Percentiles rank a stretch among this genome's conserved stretches.
Evolutionary conservation across 2,888 invertebrate genomes (phyloP).

Genomic region (Dendrolimus houi): DNA sequence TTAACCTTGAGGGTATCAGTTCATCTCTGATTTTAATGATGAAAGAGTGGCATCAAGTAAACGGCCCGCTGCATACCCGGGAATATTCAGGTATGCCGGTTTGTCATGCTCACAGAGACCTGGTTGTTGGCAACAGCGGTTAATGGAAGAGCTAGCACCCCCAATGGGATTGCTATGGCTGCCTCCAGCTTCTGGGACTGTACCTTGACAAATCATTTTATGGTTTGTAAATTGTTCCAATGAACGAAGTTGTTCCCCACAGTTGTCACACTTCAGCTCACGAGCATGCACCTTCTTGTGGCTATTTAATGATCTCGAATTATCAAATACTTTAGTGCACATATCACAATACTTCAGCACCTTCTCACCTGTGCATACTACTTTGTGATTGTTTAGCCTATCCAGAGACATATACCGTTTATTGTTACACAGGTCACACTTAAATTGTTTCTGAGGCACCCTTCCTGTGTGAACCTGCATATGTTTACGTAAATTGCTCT

Average conservation of each 20-base stretch:
- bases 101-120: conserved; percentile 72
- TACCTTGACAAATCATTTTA: conserved; percentile 63
- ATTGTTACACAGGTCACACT: conserved; percentile 72
- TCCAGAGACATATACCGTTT: conserved; percentile 73
- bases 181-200: conserved; percentile 42
- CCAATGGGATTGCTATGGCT: conserved; percentile 31
- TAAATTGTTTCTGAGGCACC: conserved; percentile 72
- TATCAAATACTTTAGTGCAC: conserved; percentile 74
- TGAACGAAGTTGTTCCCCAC: conserved; percentile 70
- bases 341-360: conserved; percentile 72
- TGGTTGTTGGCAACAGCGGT: conserved; percentile 64
- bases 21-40: conserved; percentile 67
- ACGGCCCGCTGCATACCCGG: conserved; percentile 63
- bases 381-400: conserved; percentile 70
- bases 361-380: conserved; percentile 71
- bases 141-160: conserved; percentile 28
- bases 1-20: conserved; percentile 43
- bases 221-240: conserved; percentile 71
- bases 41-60: conserved; percentile 67
- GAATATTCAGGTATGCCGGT: conserved; percentile 70
- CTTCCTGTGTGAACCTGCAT: conserved; percentile 75
- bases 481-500: conserved; percentile 71
- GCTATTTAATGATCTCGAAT: conserved; percentile 71
- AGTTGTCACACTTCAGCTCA: conserved; percentile 69
- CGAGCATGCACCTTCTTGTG: conserved; percentile 73